Evolutionary conservation across 2,888 invertebrate genomes (phyloP), one percentile per base, ranked within the genome.

Genomic region (Corbicula japonica): DNA sequence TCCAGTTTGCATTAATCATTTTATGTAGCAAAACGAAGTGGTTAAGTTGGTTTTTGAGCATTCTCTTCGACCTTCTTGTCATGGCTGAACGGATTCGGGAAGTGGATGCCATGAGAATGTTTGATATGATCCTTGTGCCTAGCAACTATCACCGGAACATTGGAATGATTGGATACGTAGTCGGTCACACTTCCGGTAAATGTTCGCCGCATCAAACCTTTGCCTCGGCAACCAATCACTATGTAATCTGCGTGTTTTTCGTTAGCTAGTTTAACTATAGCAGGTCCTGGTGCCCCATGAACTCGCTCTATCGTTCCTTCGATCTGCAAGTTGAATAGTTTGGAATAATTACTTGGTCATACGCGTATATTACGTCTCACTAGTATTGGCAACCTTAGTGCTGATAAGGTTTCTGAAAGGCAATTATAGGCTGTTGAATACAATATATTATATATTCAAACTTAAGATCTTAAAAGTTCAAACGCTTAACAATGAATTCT

Each of bases 321-420:
- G 46, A 78, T 23, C 77, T 78, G 61, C 21, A 58, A 38, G 12
- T 94, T 46, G 46, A 8, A 46, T 46, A 38, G 41, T 12, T n/a
- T n/a, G n/a, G n/a, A n/a, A n/a, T n/a, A n/a, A n/a, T n/a, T n/a
- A n/a, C n/a, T n/a, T n/a, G n/a, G n/a, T n/a, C n/a, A n/a, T n/a
- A n/a, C n/a, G n/a, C n/a, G n/a, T n/a, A n/a, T n/a, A n/a, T n/a
- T n/a, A n/a, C n/a, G n/a, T n/a, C n/a, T n/a, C n/a, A n/a, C n/a
- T n/a, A n/a, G n/a, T n/a, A n/a, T n/a, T n/a, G n/a, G n/a, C n/a
- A n/a, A n/a, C n/a, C n/a, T n/a, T n/a, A n/a, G n/a, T n/a, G n/a
- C n/a, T n/a, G n/a, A n/a, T n/a, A n/a, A n/a, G n/a, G n/a, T n/a
- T n/a, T n/a, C n/a, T n/a, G n/a, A n/a, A n/a, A n/a, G n/a, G n/a